Base-by-base conservation (phyloP, 1,140 invertebrate species). In the Leptopilina clavipes region DNA sequence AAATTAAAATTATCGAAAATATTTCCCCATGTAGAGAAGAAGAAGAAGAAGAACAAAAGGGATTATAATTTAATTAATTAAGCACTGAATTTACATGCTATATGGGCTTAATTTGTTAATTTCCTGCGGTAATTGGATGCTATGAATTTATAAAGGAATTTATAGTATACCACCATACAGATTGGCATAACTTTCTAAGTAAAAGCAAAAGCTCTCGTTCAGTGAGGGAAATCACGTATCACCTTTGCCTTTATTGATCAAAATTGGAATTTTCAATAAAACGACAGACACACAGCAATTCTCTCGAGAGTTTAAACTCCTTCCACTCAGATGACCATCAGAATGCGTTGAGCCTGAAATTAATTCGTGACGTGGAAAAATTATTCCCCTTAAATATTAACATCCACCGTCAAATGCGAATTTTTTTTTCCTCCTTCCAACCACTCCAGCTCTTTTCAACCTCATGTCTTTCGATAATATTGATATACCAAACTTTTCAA, bases 271-370 rank as follows among this genome's bases (percentile, higher is more conserved):
- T 65, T 65, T 65, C 22, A 65, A 65, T 65, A 65, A 31, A 65
- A 65, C 59, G 59, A 31, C 22, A 65, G 59, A 65, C 59, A 65
- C 59, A 65, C 25, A 65, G 59, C 59, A 14, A 65, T 31, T 65
- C 25, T 65, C 59, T 65, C 59, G 25, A 65, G 25, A 37, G 25
- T 12, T 31, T 65, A 22, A 14, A 14, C 59, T 65, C 25, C 59
- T 65, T 65, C 59, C 59, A 65, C 59, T 65, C 9, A 65, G 22
- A n/a, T 65, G 59, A 65, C 22, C 59, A 65, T 65, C 59, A 65
- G 25, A 65, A 65, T 65, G 59, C 59, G 59, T 65, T 22, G 25
- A 65, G 59, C 22, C 25, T 65, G 59, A 65, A 65, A 65, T 65
- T 31, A 65, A 65, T 65, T 65, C 59, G 11, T 65, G 59, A 65